A percentile compares a stretch with the other conserved stretches of the same genome.
These are phyloP conservation scores for Paelopatides confundens DNA, from an alignment of 53 echinoderm and acorn worm species.

Conservation along the genomic window DNA sequence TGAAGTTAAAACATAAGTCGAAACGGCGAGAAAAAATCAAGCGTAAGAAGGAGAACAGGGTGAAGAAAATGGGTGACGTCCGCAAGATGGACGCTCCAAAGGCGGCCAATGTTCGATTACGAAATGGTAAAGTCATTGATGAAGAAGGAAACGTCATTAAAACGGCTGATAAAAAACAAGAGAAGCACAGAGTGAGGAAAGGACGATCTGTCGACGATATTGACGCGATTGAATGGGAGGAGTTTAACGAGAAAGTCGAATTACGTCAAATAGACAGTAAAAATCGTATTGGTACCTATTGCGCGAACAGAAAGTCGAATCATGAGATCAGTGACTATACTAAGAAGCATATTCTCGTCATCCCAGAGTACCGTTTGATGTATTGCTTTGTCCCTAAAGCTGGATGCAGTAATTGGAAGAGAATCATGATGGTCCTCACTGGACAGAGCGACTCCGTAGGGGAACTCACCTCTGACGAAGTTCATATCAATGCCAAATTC, in stretches of 20 bases:
- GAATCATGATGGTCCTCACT: constrained; percentile 83
- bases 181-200: not conserved
- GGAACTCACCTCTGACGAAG: constrained; percentile 74
- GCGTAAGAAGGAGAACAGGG: constrained; percentile 14
- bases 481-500: constrained; percentile 57
- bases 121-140: constrained; percentile 22
- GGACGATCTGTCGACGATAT: not conserved
- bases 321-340: constrained; percentile 57
- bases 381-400: constrained; percentile 93
- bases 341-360: constrained; percentile 68
- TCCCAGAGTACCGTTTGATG: constrained; percentile 71
- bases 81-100: constrained; percentile 3
- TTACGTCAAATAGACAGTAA: not conserved
- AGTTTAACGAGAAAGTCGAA: not conserved
- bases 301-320: not conserved
- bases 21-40: constrained; percentile 23
- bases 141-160: constrained; percentile 35
- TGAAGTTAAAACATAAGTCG: not conserved
- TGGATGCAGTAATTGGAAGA: constrained; percentile 94
- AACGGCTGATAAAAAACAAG: not conserved
- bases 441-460: constrained; percentile 70
- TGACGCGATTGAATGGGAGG: not conserved
- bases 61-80: constrained; percentile 2
- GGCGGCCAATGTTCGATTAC: constrained; percentile 4
- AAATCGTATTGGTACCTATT: not conserved